phyloP scores from a whole-genome alignment of 1,140 invertebrate genomes.

The Caenorhabditis tropicalis region DNA sequence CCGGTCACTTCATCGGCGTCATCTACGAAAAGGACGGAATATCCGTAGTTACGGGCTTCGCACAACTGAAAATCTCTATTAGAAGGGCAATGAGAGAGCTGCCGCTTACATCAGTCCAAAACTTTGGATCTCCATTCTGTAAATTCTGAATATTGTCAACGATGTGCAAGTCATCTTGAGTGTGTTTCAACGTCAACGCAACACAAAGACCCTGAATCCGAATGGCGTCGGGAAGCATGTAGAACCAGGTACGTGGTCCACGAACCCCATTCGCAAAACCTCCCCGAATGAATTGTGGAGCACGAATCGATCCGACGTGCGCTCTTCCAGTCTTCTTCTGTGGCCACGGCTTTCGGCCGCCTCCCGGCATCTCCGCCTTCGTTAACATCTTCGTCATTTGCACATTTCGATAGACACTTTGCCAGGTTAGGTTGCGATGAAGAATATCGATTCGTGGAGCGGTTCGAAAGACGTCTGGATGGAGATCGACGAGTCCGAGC shows the following conservation, averaged over 20 bases:
- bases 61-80: neutral
- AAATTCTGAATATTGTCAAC: slow-evolving; percentile 78
- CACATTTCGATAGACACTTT: slow-evolving; percentile 83
- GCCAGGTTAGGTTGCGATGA: slow-evolving; percentile 86
- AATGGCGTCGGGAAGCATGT: slow-evolving; percentile 83
- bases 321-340: slow-evolving; percentile 90
- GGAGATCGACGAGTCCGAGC: slow-evolving; percentile 83
- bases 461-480: slow-evolving; percentile 77
- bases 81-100: too few relatives aligned
- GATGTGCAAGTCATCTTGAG: slow-evolving; percentile 91
- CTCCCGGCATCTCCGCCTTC: slow-evolving; percentile 84
- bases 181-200: slow-evolving; percentile 86
- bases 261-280: slow-evolving; percentile 86
- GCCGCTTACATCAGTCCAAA: slow-evolving; percentile 9
- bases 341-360: slow-evolving; percentile 76
- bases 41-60: slow-evolving; percentile 87
- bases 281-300: slow-evolving; percentile 80
- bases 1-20: slow-evolving; percentile 76
- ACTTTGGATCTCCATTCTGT: slow-evolving; percentile 16
- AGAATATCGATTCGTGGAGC: slow-evolving; percentile 83
- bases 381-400: slow-evolving; percentile 78
- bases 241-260: slow-evolving; percentile 86
- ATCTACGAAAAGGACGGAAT: slow-evolving; percentile 91
- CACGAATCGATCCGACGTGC: slow-evolving; percentile 87
- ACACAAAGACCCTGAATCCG: slow-evolving; percentile 81